These are phyloP conservation scores for Drosophila aff. DNA, from an alignment of 1,140 invertebrate species.

Conservation along the genomic window DNA sequence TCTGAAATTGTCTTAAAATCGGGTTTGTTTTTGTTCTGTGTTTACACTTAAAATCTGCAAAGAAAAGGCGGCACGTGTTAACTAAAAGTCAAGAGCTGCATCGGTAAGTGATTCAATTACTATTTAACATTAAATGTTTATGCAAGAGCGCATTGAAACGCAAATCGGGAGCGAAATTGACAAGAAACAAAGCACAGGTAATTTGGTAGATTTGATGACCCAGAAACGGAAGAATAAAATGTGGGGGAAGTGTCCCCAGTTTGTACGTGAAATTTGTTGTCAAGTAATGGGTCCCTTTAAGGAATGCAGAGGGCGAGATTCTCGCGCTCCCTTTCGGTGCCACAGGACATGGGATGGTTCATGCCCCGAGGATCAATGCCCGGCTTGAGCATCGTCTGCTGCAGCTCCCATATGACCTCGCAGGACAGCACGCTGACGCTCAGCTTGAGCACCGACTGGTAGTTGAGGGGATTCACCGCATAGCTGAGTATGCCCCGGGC, in stretches of 20 bases:
- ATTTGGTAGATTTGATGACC: not conserved
- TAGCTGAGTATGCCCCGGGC: slow-evolving; percentile 72
- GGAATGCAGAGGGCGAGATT: slow-evolving; percentile 43
- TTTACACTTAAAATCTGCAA: not conserved
- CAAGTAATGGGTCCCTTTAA: not conserved
- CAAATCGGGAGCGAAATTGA: not conserved
- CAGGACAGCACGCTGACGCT: slow-evolving; percentile 67
- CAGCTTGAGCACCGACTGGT: slow-evolving; percentile 61
- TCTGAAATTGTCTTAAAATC: not conserved
- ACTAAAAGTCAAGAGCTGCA: not conserved
- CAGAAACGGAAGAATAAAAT: not conserved
- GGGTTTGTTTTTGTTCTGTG: slow-evolving; percentile 5
- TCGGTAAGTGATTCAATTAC: not conserved
- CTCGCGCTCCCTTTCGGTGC: slow-evolving; percentile 58
- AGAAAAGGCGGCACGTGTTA: too few species aligned
- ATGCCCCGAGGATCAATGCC: slow-evolving; percentile 56
- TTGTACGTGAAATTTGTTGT: not conserved
- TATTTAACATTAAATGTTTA: slow-evolving; percentile 1
- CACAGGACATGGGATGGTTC: slow-evolving; percentile 64
- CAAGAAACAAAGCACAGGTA: not conserved
- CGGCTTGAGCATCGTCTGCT: slow-evolving; percentile 67
- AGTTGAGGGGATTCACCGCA: slow-evolving; percentile 67
- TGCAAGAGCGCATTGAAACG: not conserved
- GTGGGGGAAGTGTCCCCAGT: not conserved
- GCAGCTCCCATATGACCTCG: slow-evolving; percentile 70